A percentile compares a stretch with the other conserved stretches of the same genome.
Evolutionary conservation across 2,797 vertebrate species (phyloP).

Genomic region (Schizopygopsis pylzovi): DNA sequence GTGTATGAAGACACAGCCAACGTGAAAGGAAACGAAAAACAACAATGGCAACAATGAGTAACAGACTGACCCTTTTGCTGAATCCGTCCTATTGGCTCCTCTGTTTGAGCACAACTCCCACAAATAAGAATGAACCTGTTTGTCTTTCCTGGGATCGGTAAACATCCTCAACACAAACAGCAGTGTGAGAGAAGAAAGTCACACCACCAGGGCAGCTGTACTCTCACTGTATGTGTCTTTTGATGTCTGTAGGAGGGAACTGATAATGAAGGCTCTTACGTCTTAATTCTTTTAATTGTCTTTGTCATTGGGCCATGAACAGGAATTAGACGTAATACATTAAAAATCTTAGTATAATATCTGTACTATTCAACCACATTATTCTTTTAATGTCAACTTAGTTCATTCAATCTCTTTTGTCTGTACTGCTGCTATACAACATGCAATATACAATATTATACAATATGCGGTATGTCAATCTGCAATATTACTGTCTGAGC

Average conservation of each 20-base stretch:
- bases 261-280: slow-evolving; percentile 77
- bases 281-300: slow-evolving; percentile 78
- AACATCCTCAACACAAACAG: slow-evolving; percentile 84
- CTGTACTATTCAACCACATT: too few relatives aligned
- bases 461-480: too few relatives aligned
- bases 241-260: slow-evolving; percentile 76
- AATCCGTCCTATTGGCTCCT: slow-evolving; percentile 54
- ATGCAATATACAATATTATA: too few relatives aligned
- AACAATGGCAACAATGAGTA: slow-evolving; percentile 64
- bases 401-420: too few relatives aligned
- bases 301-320: slow-evolving; percentile 28
- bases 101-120: slow-evolving; percentile 73
- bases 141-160: slow-evolving; percentile 83
- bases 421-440: too few relatives aligned
- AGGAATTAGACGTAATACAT: slow-evolving; percentile 27
- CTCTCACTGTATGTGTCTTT: slow-evolving; percentile 78
- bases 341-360: neutral
- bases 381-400: too few relatives aligned
- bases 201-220: slow-evolving; percentile 79
- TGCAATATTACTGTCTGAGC: too few relatives aligned
- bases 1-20: slow-evolving; percentile 52
- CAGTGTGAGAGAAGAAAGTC: slow-evolving; percentile 78
- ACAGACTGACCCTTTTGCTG: slow-evolving; percentile 67
- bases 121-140: slow-evolving; percentile 78
- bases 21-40: slow-evolving; percentile 52